These are phyloP conservation scores for Liasis olivaceus DNA, from an alignment of 2,797 vertebrate genomes.

Conservation along the genomic window DNA sequence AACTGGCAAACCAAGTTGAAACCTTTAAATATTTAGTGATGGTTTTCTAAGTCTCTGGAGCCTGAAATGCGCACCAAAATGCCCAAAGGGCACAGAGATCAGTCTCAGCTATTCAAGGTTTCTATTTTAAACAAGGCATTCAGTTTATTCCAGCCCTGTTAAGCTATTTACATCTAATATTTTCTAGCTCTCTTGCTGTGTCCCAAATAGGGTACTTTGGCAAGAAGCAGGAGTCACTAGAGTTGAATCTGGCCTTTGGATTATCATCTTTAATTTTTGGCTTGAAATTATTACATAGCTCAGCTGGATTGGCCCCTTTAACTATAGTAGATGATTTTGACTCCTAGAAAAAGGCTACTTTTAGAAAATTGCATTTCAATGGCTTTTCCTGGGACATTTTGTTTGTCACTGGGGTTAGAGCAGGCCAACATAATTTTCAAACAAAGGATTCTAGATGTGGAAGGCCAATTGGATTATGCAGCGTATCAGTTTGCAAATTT, in stretches of 20 bases:
- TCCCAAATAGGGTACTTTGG: background rate
- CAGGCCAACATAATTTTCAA: background rate
- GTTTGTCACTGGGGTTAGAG: background rate
- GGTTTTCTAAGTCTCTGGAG: background rate
- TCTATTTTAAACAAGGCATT: too few relatives aligned
- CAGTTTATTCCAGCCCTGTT: background rate
- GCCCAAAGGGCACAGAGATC: too few relatives aligned
- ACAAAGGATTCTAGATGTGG: background rate
- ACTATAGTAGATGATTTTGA: background rate
- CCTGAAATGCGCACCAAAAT: background rate
- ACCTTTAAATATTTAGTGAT: background rate
- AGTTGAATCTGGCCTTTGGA: background rate
- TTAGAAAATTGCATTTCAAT: background rate
- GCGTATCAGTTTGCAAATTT: background rate
- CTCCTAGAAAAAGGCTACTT: background rate
- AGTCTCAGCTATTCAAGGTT: too few relatives aligned
- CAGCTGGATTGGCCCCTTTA: background rate
- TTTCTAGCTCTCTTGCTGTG: background rate
- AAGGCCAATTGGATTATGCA: background rate
- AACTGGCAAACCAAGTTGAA: background rate
- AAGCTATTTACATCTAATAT: background rate
- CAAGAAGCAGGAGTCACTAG: background rate
- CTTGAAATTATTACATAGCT: background rate
- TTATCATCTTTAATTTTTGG: background rate
- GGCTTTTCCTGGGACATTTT: background rate